Conservation (phyloP, 1,140 invertebrate species). For the Reticulitermes speratus region DNA sequence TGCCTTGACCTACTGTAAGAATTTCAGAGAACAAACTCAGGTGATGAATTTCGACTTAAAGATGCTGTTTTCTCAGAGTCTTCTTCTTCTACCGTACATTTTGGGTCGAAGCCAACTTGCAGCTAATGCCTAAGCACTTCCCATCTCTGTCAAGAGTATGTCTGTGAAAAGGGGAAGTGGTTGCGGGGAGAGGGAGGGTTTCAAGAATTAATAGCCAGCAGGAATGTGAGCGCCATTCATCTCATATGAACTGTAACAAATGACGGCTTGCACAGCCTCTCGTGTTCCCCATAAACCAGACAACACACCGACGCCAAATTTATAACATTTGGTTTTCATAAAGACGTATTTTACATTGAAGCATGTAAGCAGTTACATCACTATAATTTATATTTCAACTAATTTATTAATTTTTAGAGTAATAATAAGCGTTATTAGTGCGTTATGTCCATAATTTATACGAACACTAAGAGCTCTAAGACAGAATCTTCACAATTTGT, state of each 20-base stretch:
- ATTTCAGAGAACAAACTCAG: neutral
- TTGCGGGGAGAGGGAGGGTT: neutral
- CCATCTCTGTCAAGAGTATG: neutral
- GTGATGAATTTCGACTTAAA: constrained; percentile 6
- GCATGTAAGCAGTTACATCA: neutral
- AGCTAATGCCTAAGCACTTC: neutral
- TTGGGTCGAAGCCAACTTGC: neutral
- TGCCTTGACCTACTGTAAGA: neutral
- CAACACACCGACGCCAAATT: constrained; percentile 8
- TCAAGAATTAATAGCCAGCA: neutral
- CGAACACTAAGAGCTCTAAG: too few relatives aligned
- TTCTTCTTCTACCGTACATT: neutral
- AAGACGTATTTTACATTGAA: neutral
- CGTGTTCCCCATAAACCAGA: neutral
- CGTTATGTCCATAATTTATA: too few relatives aligned
- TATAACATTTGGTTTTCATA: neutral
- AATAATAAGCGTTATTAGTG: too few relatives aligned
- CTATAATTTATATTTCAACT: too few relatives aligned
- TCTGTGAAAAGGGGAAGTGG: neutral
- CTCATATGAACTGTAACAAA: constrained; percentile 19
- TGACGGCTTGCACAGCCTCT: neutral
- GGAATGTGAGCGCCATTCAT: constrained; percentile 3
- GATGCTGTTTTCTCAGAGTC: neutral
- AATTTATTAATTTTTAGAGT: too few relatives aligned
- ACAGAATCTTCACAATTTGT: too few relatives aligned